Percentiles rank a stretch among this genome's conserved stretches.
phyloP scores from a whole-genome alignment of 2,888 invertebrate species.

The Erebia ligea region DNA sequence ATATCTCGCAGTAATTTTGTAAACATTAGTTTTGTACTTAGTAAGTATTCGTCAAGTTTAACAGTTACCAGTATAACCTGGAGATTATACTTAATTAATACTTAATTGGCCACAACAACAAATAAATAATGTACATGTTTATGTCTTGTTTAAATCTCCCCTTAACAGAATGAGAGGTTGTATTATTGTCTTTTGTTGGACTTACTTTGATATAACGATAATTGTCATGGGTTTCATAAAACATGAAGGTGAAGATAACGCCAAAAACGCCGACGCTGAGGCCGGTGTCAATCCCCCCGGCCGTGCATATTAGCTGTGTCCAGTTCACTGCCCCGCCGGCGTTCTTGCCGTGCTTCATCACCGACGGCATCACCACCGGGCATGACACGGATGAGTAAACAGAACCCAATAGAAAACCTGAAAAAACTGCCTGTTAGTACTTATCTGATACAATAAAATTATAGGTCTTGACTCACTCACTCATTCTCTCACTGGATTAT shows the following conservation, averaged over 20 bases:
- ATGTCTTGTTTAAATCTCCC: too few species aligned
- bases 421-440: constrained; percentile 39
- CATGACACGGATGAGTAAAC: constrained; percentile 72
- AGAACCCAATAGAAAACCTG: constrained; percentile 68
- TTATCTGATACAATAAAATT: too few species aligned
- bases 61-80: too few species aligned
- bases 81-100: too few species aligned
- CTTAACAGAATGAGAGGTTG: too few species aligned
- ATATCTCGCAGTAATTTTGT: too few species aligned
- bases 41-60: too few species aligned
- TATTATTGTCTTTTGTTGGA: background rate
- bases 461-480: too few species aligned
- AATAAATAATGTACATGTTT: too few species aligned
- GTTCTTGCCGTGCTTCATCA: constrained; percentile 52
- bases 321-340: constrained; percentile 58
- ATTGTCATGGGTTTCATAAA: constrained; percentile 55
- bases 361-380: constrained; percentile 67
- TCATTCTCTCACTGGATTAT: too few species aligned
- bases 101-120: too few species aligned
- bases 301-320: constrained; percentile 69
- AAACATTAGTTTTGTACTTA: too few species aligned
- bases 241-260: constrained; percentile 63
- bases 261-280: constrained; percentile 75
- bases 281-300: constrained; percentile 70
- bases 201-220: constrained; percentile 68